Evolutionary conservation across 2,888 invertebrate species (phyloP).

Genomic region (Sthenelais limicola): DNA sequence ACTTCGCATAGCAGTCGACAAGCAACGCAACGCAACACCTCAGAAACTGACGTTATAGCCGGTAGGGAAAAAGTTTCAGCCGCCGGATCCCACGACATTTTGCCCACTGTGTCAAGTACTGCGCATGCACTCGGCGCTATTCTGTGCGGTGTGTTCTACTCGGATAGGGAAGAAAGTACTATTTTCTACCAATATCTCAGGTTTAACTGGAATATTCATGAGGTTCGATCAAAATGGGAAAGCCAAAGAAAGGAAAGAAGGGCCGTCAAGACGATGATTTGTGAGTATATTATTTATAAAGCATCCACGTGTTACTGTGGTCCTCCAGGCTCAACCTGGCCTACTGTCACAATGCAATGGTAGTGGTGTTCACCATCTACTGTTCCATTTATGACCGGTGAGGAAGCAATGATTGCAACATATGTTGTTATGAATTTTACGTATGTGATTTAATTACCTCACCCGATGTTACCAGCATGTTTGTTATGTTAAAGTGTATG

Average conservation of each 20-base stretch:
- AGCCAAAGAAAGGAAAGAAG: constrained; percentile 65
- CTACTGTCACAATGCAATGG: too few relatives aligned
- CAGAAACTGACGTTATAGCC: too few relatives aligned
- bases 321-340: not conserved
- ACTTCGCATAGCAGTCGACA: too few relatives aligned
- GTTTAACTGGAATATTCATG: constrained; percentile 13
- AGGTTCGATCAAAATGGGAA: constrained; percentile 56
- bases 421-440: not conserved
- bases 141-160: too few relatives aligned
- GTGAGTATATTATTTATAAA: constrained; percentile 43
- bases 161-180: too few relatives aligned
- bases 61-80: too few relatives aligned
- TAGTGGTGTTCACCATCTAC: not conserved
- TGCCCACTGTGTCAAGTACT: too few relatives aligned
- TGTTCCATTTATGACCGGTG: too few relatives aligned
- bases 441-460: not conserved
- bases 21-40: too few relatives aligned
- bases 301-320: constrained; percentile 29
- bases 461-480: not conserved
- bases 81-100: too few relatives aligned
- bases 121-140: too few relatives aligned
- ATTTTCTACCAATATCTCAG: not conserved
- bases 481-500: not conserved
- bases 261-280: constrained; percentile 55
- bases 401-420: constrained; percentile 2